Evolutionary conservation across 2,797 vertebrate genomes (phyloP), one percentile per base, ranked within the genome.

Genomic region (Clarias pachynema): DNA sequence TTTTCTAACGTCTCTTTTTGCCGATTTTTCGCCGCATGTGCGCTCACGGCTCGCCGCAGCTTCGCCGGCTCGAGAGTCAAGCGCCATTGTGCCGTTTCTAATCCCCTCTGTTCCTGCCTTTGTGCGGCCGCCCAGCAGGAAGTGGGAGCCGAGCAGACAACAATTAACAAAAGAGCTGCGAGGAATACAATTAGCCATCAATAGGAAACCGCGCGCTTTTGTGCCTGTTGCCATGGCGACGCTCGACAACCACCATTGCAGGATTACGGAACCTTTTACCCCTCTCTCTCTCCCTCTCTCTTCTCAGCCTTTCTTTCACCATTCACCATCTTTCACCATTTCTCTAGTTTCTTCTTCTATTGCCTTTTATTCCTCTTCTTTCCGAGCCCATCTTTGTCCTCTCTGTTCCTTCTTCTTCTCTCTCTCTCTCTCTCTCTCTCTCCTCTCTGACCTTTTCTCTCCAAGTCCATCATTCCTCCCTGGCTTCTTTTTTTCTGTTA

Each of bases 161-260:
- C 95, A 96, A 96, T 96, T 96, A 96, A 96, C 95, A 96, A 96
- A 96, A 96, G 95, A 95, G 94, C 95, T 95, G 95, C 95, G 95
- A 96, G 95, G 95, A 96, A 96, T 96, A 96, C 95, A 96, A 96
- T 96, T 96, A 95, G 94, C 95, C 95, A 95, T 96, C 95, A 96
- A 96, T 96, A 95, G 95, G 94, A 95, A 95, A 95, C 95, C 95
- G 93, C 93, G 89, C 94, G 95, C 94, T 94, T 96, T 96, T 96
- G 95, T 96, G 95, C 95, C 92, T 94, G 94, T 96, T 95, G 86
- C 95, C 94, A 96, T 96, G 95, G 94, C 91, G 93, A 96, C 93
- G 87, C 93, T 94, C 94, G 94, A 96, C 95, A 94, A 96, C 95
- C 95, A 95, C 94, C 92, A 93, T 93, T 94, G 91, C 86, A 91